Conservation (phyloP, 1,140 invertebrate species). For the Lordiphosa mommai region DNA sequence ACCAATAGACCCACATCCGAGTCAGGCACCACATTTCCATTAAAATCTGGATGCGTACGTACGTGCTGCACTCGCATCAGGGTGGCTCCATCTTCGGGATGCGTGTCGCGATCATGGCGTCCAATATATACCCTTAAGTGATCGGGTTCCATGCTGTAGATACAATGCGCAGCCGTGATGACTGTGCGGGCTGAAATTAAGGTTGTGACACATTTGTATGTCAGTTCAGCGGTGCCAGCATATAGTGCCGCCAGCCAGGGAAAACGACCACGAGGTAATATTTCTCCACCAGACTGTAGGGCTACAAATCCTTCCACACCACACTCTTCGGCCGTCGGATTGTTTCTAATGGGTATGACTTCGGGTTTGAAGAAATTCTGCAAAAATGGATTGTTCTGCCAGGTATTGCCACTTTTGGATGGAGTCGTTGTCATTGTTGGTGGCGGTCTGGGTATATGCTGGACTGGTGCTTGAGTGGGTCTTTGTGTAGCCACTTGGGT, state of each 20-base stretch:
- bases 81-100: constrained; percentile 36
- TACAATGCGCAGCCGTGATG: constrained; percentile 64
- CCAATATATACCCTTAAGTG: constrained; percentile 54
- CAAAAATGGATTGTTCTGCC: constrained; percentile 34
- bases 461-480: background rate
- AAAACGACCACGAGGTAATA: constrained; percentile 82
- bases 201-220: constrained; percentile 50
- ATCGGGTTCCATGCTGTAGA: constrained; percentile 21
- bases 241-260: constrained; percentile 86
- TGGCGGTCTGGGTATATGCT: background rate
- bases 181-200: constrained; percentile 50
- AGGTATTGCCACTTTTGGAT: background rate
- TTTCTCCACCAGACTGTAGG: constrained; percentile 81
- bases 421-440: background rate
- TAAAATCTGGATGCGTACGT: constrained; percentile 56
- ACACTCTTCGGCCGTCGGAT: constrained; percentile 15
- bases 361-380: too few species aligned
- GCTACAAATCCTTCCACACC: constrained; percentile 42
- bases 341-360: background rate
- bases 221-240: constrained; percentile 23
- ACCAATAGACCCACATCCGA: constrained; percentile 61
- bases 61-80: constrained; percentile 32
- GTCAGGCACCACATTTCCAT: constrained; percentile 42
- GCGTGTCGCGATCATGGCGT: constrained; percentile 46
- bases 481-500: background rate